Evolutionary conservation across 2,888 invertebrate species (phyloP).

Genomic region (Nowickia ferox): DNA sequence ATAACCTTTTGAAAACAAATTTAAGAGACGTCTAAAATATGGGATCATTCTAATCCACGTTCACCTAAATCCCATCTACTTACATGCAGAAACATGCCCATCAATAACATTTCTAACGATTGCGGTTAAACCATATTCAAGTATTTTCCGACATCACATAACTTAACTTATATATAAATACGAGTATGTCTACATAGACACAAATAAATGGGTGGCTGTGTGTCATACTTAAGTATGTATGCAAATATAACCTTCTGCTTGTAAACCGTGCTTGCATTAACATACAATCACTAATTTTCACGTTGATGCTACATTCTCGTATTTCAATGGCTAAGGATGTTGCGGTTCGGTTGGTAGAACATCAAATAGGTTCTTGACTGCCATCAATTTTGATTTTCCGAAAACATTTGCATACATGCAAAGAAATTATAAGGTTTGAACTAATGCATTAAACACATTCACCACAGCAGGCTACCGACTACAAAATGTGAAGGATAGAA

Average conservation of each 20-base stretch:
- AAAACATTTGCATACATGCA: background rate
- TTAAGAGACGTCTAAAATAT: background rate
- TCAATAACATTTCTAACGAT: conserved; percentile 1
- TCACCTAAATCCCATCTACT: background rate
- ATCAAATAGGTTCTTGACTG: conserved; percentile 45
- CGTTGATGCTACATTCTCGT: background rate
- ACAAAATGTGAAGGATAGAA: no score
- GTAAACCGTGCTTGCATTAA: background rate
- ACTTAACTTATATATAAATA: background rate
- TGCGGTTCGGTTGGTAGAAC: conserved; percentile 29
- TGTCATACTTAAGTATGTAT: background rate
- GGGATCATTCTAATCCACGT: background rate
- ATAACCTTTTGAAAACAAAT: background rate
- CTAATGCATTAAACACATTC: no score
- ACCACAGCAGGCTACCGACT: no score
- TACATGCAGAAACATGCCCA: background rate
- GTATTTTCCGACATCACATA: background rate
- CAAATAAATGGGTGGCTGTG: background rate
- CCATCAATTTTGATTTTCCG: conserved; percentile 46
- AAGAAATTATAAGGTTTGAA: background rate
- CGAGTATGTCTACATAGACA: background rate
- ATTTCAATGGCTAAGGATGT: conserved; percentile 24
- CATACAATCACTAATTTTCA: conserved; percentile 35
- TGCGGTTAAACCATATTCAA: conserved; percentile 19
- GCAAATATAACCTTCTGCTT: background rate